These are phyloP conservation scores for Thamnophis elegans DNA, from an alignment of 2,797 vertebrate genomes.

Conservation along the genomic window DNA sequence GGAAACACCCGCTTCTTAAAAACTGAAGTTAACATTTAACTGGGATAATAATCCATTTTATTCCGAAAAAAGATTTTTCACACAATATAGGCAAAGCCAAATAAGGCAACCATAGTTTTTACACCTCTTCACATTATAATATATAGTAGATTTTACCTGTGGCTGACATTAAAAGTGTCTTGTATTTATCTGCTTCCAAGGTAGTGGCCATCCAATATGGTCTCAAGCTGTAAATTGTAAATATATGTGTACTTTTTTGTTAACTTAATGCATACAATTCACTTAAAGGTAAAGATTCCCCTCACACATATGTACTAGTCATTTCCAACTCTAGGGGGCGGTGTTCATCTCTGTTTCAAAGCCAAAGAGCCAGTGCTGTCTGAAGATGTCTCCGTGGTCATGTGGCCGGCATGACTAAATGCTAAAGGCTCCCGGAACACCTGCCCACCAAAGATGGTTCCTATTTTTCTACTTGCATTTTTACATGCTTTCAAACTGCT, in stretches of 20 bases:
- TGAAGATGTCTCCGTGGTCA: no score
- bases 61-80: neutral
- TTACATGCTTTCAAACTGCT: no score
- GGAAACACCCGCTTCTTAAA: slow-evolving; percentile 50
- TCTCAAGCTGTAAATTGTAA: neutral
- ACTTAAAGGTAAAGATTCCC: neutral
- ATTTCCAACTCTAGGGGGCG: no score
- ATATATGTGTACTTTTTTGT: neutral
- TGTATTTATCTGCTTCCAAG: neutral
- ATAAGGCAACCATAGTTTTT: neutral
- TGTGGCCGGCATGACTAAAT: no score
- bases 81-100: neutral
- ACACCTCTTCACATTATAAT: neutral
- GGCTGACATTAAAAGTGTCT: neutral
- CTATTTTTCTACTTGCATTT: no score
- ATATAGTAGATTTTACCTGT: neutral
- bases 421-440: no score
- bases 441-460: no score
- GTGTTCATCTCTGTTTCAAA: no score
- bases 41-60: slow-evolving; percentile 20
- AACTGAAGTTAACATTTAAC: slow-evolving; percentile 50
- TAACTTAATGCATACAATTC: neutral
- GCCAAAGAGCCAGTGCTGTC: no score
- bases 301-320: no score
- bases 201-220: neutral